These are phyloP conservation scores for Strigamia maritima DNA, from an alignment of 2,888 invertebrate genomes.

Conservation along the genomic window DNA sequence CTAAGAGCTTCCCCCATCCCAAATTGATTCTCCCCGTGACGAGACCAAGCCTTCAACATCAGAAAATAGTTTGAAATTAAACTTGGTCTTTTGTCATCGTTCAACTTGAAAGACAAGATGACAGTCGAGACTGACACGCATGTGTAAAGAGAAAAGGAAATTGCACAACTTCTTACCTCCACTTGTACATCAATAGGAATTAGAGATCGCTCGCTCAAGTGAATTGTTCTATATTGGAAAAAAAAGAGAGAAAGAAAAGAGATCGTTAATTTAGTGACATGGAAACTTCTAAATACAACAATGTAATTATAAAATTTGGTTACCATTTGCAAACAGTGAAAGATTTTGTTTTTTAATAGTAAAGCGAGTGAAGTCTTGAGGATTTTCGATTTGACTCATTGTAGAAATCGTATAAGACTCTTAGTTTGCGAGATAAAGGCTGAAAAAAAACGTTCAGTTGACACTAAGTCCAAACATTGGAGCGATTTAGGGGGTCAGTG, in stretches of 20 bases:
- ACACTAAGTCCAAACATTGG: too few species aligned
- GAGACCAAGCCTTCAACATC: conserved; percentile 6
- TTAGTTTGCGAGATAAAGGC: too few species aligned
- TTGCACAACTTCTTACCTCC: conserved; percentile 24
- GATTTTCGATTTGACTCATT: too few species aligned
- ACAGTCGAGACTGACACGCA: conserved; percentile 22
- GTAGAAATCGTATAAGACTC: too few species aligned
- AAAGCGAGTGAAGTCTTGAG: too few species aligned
- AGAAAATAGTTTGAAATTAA: conserved; percentile 29
- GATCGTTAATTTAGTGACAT: too few species aligned
- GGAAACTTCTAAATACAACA: too few species aligned
- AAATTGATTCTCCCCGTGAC: conserved; percentile 29
- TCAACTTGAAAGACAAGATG: conserved; percentile 18
- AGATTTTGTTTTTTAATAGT: too few species aligned
- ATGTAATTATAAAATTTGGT: too few species aligned
- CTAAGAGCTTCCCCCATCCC: not conserved
- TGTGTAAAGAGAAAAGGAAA: conserved; percentile 27
- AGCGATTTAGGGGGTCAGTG: too few species aligned
- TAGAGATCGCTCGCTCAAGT: not conserved
- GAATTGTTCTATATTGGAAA: not conserved
- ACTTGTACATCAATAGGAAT: conserved; percentile 27
- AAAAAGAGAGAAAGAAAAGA: not conserved
- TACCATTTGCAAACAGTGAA: too few species aligned
- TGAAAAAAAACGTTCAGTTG: too few species aligned
- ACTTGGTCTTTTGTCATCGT: conserved; percentile 24